phyloP scores from a whole-genome alignment of 2,113 vertebrate genomes.

The Hylia prasina region DNA sequence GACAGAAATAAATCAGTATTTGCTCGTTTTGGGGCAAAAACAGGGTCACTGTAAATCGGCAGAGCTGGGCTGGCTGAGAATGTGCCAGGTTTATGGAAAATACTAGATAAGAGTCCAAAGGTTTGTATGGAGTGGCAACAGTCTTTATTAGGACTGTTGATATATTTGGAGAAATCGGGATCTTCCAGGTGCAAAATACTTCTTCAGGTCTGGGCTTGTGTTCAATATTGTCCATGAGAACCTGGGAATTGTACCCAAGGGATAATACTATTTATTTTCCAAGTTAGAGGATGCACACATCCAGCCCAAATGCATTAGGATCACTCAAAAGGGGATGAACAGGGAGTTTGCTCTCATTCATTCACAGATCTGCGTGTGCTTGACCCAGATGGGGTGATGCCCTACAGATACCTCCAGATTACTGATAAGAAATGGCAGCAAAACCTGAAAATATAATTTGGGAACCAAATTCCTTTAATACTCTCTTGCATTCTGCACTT shows the following conservation, averaged over 20 bases:
- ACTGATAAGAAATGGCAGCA: background rate
- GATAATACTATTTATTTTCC: background rate
- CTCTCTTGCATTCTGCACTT: background rate
- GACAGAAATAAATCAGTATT: conserved; percentile 31
- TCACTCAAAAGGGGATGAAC: background rate
- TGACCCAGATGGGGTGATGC: background rate
- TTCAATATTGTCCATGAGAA: background rate
- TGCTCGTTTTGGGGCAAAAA: background rate
- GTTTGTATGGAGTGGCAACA: background rate
- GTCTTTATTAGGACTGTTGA: background rate
- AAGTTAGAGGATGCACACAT: background rate
- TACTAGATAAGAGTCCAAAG: background rate
- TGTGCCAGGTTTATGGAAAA: background rate
- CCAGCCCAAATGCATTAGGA: background rate
- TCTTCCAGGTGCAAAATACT: background rate
- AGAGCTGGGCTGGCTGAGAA: background rate
- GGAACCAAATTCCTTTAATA: background rate
- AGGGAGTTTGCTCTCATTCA: background rate
- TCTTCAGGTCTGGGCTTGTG: background rate
- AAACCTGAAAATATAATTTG: background rate
- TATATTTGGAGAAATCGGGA: background rate
- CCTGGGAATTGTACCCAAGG: background rate
- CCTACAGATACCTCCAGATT: background rate
- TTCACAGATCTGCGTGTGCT: background rate
- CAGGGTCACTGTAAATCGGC: background rate